A percentile compares a stretch with the other conserved stretches of the same genome.
Conservation (phyloP, 2,797 vertebrate species). For the Aplochiton taeniatus region DNA sequence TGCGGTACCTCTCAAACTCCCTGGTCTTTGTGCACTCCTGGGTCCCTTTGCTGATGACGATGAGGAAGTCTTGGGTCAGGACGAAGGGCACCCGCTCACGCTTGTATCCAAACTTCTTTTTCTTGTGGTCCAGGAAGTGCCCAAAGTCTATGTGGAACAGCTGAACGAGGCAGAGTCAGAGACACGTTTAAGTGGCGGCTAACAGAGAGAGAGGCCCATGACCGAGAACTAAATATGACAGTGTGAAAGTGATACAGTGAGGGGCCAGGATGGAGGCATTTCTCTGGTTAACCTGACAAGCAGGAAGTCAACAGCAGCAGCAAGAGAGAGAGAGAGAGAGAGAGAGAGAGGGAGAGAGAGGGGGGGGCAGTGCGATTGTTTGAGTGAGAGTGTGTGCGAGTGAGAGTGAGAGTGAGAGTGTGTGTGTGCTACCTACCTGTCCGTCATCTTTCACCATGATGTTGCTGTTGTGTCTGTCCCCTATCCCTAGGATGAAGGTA, state of each 20-base stretch:
- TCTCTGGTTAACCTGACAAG: too few species aligned
- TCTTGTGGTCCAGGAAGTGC: slow-evolving; percentile 86
- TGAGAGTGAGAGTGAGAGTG: neutral
- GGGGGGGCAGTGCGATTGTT: neutral
- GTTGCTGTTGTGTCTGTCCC: slow-evolving; percentile 86
- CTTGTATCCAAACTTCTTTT: slow-evolving; percentile 88
- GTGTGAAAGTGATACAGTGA: neutral
- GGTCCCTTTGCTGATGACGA: slow-evolving; percentile 85
- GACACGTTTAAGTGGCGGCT: neutral
- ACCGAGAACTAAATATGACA: neutral
- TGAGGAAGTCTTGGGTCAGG: slow-evolving; percentile 84
- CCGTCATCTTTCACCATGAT: slow-evolving; percentile 88
- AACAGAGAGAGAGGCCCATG: neutral
- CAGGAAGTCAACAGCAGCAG: too few species aligned
- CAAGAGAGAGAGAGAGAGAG: too few species aligned
- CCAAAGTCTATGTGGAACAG: slow-evolving; percentile 86
- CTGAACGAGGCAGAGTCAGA: slow-evolving; percentile 51
- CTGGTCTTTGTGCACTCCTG: slow-evolving; percentile 85
- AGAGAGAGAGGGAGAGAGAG: neutral
- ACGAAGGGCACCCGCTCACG: slow-evolving; percentile 85
- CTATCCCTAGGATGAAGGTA: slow-evolving; percentile 84
- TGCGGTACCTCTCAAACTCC: slow-evolving; percentile 81
- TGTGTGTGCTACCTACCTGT: slow-evolving; percentile 66
- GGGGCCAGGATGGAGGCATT: too few species aligned
- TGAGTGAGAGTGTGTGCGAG: neutral